Base-by-base conservation (phyloP, 2,888 invertebrate genomes). In the Tenthredo livida region DNA sequence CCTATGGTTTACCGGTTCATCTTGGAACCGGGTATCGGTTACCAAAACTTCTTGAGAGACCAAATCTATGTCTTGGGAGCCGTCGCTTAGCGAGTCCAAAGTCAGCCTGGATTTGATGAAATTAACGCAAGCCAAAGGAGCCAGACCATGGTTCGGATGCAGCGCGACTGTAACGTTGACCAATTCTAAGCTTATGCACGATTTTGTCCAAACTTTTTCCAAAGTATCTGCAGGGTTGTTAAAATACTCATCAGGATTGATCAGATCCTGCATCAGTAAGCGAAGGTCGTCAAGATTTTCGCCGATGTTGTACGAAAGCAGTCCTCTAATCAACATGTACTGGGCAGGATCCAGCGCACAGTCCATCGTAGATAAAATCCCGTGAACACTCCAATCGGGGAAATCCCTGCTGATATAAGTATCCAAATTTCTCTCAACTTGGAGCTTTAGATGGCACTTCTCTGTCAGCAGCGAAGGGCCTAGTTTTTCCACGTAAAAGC, bases 31-130 rank as follows among this genome's bases (percentile, higher is more conserved):
- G 17, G 96, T 97, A 93, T 98, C 98, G 83, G 95, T 95, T 80
- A 97, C 95, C 25, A 97, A 94, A 90, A 98, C 98, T 93, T 98
- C 98, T 93, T 97, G 97, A 0, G 98, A 99, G 0, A 98, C 97
- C 29, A 99, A 94, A 93, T 98, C 98, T 83, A 99, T 96, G 90
- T 98, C 98, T 93, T 98, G 98, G 17, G 97, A 96, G 75, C 97
- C 96, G 93, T 99, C 98, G 89, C 97, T 98, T 92, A 96, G 97
- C 5, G 97, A 96, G 92, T 98, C 98, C 84, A 98, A 96, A 67
- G 97, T 96, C 72, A 99, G 94, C 25, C 96, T 95, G 0, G 98
- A 98, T 93, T 97, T 97, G 88, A 98, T 97, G 93, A 99, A 98
- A 94, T 98, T 98, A 86, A 99, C 96, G 89, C 97, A 97, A 1